A percentile compares a stretch with the other conserved stretches of the same genome.
Conservation (phyloP, 2,888 invertebrate species). For the Lepidonotus clava region DNA sequence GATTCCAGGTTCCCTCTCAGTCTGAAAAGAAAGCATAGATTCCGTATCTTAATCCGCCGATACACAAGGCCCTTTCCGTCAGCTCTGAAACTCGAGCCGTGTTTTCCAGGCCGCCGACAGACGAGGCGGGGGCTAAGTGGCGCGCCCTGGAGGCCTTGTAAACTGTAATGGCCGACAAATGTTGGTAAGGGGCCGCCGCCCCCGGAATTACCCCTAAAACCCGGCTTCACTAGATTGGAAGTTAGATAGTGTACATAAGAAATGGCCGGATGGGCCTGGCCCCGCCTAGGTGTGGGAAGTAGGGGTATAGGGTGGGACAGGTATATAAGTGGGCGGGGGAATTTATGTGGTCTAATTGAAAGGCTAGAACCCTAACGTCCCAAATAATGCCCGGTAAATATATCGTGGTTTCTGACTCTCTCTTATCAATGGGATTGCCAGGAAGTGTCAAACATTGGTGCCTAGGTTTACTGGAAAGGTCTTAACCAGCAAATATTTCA, state of each 20-base stretch:
- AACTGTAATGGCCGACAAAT: background rate
- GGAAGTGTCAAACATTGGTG: no score
- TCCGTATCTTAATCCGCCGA: conserved; percentile 1
- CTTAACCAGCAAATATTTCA: no score
- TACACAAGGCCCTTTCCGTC: background rate
- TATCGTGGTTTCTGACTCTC: no score
- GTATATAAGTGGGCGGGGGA: no score
- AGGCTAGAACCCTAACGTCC: no score
- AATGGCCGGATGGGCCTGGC: background rate
- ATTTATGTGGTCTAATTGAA: conserved; percentile 3
- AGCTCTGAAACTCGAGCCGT: background rate
- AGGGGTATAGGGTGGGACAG: no score
- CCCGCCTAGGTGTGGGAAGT: no score
- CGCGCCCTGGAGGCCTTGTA: background rate
- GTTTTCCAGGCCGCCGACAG: background rate
- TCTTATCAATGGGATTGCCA: no score
- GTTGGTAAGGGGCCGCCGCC: background rate
- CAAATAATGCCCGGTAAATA: no score
- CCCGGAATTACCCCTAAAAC: background rate
- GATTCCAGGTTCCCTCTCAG: conserved; percentile 20
- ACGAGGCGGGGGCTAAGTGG: background rate
- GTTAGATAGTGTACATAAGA: background rate
- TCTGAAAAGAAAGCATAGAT: conserved; percentile 1
- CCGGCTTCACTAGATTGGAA: no score
- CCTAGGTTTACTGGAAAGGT: no score